Base-by-base conservation (phyloP, 2,113 vertebrate genomes). In the Protomyctophum bolini region DNA sequence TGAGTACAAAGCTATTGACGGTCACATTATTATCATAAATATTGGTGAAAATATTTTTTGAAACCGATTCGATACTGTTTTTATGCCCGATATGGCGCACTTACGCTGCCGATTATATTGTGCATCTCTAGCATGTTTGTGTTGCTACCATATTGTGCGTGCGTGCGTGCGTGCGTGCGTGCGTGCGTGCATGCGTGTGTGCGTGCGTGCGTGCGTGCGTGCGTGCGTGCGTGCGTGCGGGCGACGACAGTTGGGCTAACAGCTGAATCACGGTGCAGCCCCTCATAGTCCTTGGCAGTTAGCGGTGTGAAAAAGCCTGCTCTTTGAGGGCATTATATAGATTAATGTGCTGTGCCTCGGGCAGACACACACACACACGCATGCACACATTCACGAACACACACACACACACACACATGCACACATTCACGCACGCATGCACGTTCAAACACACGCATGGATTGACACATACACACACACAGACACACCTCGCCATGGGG, bases 271-370 rank as follows among this genome's bases (percentile, higher is more conserved):
- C 79, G 83, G 89, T 86, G 86, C 87, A 89, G 87, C 89, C 86
- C 92, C 84, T 88, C 77, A 81, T 88, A 88, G 88, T 82, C 88
- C 89, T 92, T 87, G 89, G 90, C 92, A 93, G 89, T 92, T 88
- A 79, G 85, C 83, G 86, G 88, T 90, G 91, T 93, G 91, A 92
- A 91, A 89, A 93, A 92, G 88, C 88, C 88, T 89, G 87, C 90
- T 89, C 90, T 93, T 92, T 91, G 87, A 89, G 89, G 86, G 90
- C 90, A 93, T 93, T 93, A 93, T 93, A 93, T 93, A 93, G 91
- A 93, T 93, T 92, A 92, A 93, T 92, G 89, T 90, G 89, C 83
- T 91, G 86, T 74, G 90, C 90, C 89, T 88, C 84, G 73, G 90
- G 91, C 87, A 86, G 84, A 83, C 84, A 58, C 57, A 28, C 57